Percentiles rank a stretch among this genome's conserved stretches.
Conservation (phyloP, 2,888 invertebrate species). For the Diplazon laetatorius region DNA sequence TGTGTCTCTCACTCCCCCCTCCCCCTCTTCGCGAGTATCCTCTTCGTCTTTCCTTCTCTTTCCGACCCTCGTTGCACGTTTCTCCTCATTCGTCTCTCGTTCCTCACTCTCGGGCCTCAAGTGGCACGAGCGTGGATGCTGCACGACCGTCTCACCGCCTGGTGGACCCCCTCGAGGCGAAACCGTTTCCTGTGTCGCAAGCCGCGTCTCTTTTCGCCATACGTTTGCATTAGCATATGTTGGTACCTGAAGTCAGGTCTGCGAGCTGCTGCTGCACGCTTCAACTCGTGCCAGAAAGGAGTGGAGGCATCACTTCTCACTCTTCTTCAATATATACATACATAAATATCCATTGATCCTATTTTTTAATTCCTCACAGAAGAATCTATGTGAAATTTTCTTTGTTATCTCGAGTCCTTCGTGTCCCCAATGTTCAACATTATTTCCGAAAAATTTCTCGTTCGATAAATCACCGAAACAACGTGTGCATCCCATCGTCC, state of each 20-base stretch:
- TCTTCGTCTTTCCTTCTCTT: conserved; percentile 59
- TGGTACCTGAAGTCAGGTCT: conserved; percentile 39
- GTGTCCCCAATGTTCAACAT: background rate
- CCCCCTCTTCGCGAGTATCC: conserved; percentile 27
- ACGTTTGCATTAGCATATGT: conserved; percentile 36
- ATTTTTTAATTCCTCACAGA: no score
- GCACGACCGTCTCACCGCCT: conserved; percentile 1
- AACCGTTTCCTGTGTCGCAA: conserved; percentile 80
- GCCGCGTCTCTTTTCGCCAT: conserved; percentile 73
- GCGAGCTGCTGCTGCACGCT: conserved; percentile 43
- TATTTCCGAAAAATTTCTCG: background rate
- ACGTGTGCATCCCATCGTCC: no score
- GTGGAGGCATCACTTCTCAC: conserved; percentile 2
- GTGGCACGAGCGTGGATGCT: conserved; percentile 61
- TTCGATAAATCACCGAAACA: no score
- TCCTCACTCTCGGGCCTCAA: conserved; percentile 53
- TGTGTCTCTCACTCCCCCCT: conserved; percentile 15
- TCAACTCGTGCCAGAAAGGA: conserved; percentile 13
- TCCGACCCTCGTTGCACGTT: conserved; percentile 19
- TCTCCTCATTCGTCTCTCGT: conserved; percentile 44
- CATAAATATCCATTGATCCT: no score
- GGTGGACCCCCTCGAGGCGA: conserved; percentile 73
- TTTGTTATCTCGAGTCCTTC: background rate
- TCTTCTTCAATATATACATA: background rate
- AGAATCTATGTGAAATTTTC: no score